Percentiles rank a stretch among this genome's conserved stretches.
Conservation (phyloP, 1,140 invertebrate species). For the Calliphora vicina region DNA sequence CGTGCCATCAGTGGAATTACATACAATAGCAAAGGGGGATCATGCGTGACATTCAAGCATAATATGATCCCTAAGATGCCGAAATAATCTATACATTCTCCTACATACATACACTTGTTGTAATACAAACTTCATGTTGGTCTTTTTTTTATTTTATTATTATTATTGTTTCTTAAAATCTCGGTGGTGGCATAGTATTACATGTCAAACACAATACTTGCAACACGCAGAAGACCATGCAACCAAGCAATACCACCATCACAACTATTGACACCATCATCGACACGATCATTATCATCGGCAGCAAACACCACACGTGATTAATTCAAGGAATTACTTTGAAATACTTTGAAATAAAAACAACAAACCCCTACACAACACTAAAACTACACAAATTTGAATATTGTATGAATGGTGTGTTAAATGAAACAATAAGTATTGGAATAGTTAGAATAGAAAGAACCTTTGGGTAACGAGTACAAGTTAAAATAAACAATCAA, state of each 20-base stretch:
- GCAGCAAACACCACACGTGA: not conserved
- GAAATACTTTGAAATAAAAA: not conserved
- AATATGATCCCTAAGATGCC: not conserved
- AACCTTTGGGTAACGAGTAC: not conserved
- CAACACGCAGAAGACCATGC: not conserved
- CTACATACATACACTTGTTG: not conserved
- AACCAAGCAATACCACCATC: not conserved
- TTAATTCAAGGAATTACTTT: not conserved
- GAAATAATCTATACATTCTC: not conserved
- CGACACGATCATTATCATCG: not conserved
- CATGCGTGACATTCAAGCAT: not conserved
- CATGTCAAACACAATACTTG: not conserved
- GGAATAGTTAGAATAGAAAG: too few species aligned
- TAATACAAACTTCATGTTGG: conserved; percentile 10
- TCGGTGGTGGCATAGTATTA: not conserved
- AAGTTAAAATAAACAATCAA: not conserved
- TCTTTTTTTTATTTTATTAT: not conserved
- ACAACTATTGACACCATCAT: not conserved
- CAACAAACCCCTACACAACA: not conserved
- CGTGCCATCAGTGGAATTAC: not conserved
- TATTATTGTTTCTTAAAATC: not conserved
- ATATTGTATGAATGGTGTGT: not conserved
- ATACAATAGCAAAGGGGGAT: not conserved
- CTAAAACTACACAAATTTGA: not conserved
- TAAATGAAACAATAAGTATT: not conserved